phyloP scores from a whole-genome alignment of 2,888 invertebrate genomes.

The Stenoptilia bipunctidactyla region DNA sequence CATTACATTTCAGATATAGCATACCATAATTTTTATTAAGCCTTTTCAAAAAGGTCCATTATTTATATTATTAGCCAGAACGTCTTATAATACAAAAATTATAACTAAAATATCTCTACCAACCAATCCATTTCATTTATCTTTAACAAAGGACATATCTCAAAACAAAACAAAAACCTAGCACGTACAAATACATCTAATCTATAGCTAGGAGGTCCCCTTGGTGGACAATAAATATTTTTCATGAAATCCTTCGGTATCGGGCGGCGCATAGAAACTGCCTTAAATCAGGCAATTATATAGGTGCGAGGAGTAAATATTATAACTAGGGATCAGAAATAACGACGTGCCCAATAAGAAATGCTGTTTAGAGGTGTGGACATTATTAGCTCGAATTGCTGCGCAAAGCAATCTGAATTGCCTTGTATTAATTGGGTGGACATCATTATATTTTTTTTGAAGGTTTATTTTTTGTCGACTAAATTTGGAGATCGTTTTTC shows the following conservation, averaged over 20 bases:
- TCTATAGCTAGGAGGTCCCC: conserved; percentile 35
- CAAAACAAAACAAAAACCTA: conserved; percentile 15
- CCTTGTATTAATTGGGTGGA: too few relatives aligned
- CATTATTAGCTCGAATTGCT: conserved; percentile 5
- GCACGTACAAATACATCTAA: conserved; percentile 65
- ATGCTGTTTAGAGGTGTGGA: conserved; percentile 7
- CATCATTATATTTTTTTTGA: too few relatives aligned
- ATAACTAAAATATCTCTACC: too few relatives aligned
- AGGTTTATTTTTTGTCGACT: too few relatives aligned
- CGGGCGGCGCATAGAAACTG: conserved; percentile 59
- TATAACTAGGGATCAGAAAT: conserved; percentile 37
- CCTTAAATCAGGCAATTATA: conserved; percentile 64
- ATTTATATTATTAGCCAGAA: too few relatives aligned
- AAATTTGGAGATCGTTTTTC: too few relatives aligned
- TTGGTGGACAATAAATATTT: conserved; percentile 60
- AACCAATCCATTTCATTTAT: neutral
- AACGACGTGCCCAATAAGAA: conserved; percentile 15
- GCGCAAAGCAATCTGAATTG: neutral
- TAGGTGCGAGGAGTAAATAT: conserved; percentile 62
- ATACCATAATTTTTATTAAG: too few relatives aligned
- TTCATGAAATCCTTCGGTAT: conserved; percentile 55
- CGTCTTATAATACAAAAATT: too few relatives aligned
- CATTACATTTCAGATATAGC: too few relatives aligned
- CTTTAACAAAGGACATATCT: too few relatives aligned
- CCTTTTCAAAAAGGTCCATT: too few relatives aligned